Base-by-base conservation (phyloP, 2,888 invertebrate genomes). In the Autographa pulchrina region DNA sequence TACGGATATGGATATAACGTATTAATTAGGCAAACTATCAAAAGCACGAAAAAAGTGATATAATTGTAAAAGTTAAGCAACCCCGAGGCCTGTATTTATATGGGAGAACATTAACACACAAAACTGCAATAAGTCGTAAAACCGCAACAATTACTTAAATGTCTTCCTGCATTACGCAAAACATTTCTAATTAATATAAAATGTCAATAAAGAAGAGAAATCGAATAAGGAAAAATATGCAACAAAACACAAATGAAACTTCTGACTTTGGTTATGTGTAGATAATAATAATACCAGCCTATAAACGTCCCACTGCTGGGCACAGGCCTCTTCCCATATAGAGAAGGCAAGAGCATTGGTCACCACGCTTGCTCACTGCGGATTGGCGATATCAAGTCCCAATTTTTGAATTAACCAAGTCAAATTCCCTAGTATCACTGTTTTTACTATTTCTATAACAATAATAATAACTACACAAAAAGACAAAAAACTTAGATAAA, bases 141-240 rank as follows among this genome's bases (percentile, higher is more conserved):
- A 48, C 48, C 6, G n/a, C 48, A 48, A 16, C 16, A 16, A 43
- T 48, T n/a, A 48, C 7, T n/a, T 7, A 25, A 56, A 56, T 56
- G 11, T 11, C 54, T 56, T 54, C 54, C 20, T 13, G 4, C 14
- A 25, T 56, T 56, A 25, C 54, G 54, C 20, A 56, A 56, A 54
- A 54, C 20, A 20, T 25, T 25, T 25, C 18, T 7, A 56, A 25
- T 25, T 25, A 56, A 31, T 62, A 9, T 43, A 14, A 43, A 62
- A 18, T 41, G 32, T 18, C 54, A 56, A 48, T 54, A 35, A 20
- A 2, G 25, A 61, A 60, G 60, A 60, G 56, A 77, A 61, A 66
- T 32, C 13, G n/a, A 5, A 72, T 14, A 54, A 76, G 68, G 72
- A 76, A 72, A 75, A 60, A 60, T 9, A 25, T 35, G 8, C 31